phyloP scores from a whole-genome alignment of 2,113 vertebrate genomes.

The Phaethornis superciliosus region DNA sequence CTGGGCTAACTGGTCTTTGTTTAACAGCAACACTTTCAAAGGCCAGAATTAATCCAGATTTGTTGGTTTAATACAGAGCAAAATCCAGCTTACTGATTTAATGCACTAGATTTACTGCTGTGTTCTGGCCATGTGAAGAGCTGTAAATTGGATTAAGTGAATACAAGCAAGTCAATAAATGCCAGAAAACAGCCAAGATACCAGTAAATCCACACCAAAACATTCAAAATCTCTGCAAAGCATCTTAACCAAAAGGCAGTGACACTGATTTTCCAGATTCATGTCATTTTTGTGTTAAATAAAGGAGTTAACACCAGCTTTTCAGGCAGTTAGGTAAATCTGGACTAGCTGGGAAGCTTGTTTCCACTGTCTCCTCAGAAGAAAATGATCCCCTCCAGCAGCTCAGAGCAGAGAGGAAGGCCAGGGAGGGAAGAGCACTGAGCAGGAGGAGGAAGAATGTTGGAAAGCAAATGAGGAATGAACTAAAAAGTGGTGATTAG shows the following conservation, averaged over 20 bases:
- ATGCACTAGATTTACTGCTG: slow-evolving; percentile 37
- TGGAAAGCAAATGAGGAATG: background rate
- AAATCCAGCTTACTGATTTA: slow-evolving; percentile 50
- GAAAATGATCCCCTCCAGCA: background rate
- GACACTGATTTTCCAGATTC: background rate
- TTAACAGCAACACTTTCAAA: slow-evolving; percentile 33
- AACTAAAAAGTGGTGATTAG: background rate
- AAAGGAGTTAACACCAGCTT: background rate
- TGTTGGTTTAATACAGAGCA: slow-evolving; percentile 58
- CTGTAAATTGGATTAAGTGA: slow-evolving; percentile 58
- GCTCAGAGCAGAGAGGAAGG: background rate
- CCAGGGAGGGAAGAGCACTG: background rate
- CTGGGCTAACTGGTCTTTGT: background rate
- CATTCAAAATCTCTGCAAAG: background rate
- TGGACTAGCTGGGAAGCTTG: background rate
- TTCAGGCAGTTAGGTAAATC: background rate
- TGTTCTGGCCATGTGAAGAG: slow-evolving; percentile 26
- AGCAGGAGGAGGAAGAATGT: background rate
- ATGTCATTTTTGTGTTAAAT: background rate
- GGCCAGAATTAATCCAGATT: slow-evolving; percentile 40
- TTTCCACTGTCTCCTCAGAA: background rate
- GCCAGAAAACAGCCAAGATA: slow-evolving; percentile 19
- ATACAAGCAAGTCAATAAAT: slow-evolving; percentile 37
- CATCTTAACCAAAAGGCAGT: background rate
- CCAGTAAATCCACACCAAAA: slow-evolving; percentile 42